Evolutionary conservation across 92 coral and sea anemone genomes (phyloP), one percentile per base, ranked within the genome.

Genomic region (Heliopora coerulea): DNA sequence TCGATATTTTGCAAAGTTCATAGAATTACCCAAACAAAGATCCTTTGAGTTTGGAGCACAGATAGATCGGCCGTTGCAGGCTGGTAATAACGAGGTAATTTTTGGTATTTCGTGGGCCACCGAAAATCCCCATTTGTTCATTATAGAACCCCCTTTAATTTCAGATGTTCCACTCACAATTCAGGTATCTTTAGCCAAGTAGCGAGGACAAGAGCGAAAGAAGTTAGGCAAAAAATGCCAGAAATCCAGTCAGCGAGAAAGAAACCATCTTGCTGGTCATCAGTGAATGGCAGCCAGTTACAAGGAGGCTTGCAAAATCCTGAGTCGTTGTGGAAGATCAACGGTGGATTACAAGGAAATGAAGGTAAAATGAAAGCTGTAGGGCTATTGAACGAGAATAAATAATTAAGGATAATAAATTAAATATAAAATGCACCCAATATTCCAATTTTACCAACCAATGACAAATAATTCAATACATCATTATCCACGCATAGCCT

Each of bases 131-230:
- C n/a, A n/a, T n/a, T 37, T 37, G 42, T 37, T 37, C 11, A 11
- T 37, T 37, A 37, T 37, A 4, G 42, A 37, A 37, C 42, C 4
- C 6, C 42, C 11, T 11, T 11, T 11, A 4, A 11, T 4, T 4
- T 11, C 11, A 11, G 6, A n/a, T 6, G 9, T 68, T 31, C 15
- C 29, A 88, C 96, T 88, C 73, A 91, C 97, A 91, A 82, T 60
- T 83, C 89, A 50, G 89, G 89, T 33, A 88, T 63, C 27, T 84
- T 62, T 52, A 91, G 68, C 97, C 97, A 91, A 26, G 97, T 91
- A 28, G 65, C 34, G 41, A 88, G 66, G 54, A 88, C 83, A 27
- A 88, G 49, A 28, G 83, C 37, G 62, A 88, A 91, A 19, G 48
- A 30, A 34, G 32, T 70, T 17, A 19, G 52, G 23, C 77, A 52